Evolutionary conservation across 2,113 vertebrate genomes (phyloP).

Genomic region (Lophius piscatorius): DNA sequence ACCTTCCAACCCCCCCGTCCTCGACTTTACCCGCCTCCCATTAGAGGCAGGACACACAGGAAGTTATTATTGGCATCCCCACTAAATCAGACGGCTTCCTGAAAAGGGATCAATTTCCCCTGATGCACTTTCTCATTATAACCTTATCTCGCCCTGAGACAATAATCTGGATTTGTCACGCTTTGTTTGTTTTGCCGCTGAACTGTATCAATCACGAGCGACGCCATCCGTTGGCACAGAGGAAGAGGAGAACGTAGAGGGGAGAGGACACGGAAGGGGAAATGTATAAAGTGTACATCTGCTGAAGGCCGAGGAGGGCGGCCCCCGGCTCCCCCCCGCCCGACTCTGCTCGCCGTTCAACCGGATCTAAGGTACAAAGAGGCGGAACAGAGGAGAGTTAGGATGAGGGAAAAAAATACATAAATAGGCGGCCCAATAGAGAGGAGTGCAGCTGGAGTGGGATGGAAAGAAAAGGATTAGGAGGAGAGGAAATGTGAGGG

Average conservation of each 20-base stretch:
- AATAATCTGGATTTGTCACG: slow-evolving; percentile 82
- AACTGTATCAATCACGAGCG: slow-evolving; percentile 73
- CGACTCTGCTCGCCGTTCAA: slow-evolving; percentile 68
- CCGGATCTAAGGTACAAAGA: slow-evolving; percentile 57
- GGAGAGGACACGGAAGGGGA: slow-evolving; percentile 24
- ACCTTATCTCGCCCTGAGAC: slow-evolving; percentile 78
- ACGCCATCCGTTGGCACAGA: slow-evolving; percentile 37
- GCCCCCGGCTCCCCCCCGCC: slow-evolving; percentile 53
- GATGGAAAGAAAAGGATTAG: slow-evolving; percentile 41
- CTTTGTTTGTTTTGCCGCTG: slow-evolving; percentile 77
- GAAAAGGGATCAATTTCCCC: slow-evolving; percentile 78
- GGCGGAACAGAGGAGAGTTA: slow-evolving; percentile 42
- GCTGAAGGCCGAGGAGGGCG: slow-evolving; percentile 54
- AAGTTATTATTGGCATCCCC: slow-evolving; percentile 77
- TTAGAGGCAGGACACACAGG: slow-evolving; percentile 70
- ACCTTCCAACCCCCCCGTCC: slow-evolving; percentile 25
- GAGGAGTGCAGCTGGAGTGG: slow-evolving; percentile 35
- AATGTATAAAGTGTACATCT: too few species aligned
- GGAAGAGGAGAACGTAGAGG: slow-evolving; percentile 39
- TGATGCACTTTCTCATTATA: slow-evolving; percentile 80
- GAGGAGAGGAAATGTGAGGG: slow-evolving; percentile 50
- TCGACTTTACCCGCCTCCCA: slow-evolving; percentile 51
- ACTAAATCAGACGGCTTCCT: slow-evolving; percentile 77
- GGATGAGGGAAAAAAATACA: slow-evolving; percentile 35
- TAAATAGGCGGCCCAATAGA: slow-evolving; percentile 44